These are phyloP conservation scores for Tokudaia muenninki DNA, from an alignment of 2,797 vertebrate species.

Conservation along the genomic window DNA sequence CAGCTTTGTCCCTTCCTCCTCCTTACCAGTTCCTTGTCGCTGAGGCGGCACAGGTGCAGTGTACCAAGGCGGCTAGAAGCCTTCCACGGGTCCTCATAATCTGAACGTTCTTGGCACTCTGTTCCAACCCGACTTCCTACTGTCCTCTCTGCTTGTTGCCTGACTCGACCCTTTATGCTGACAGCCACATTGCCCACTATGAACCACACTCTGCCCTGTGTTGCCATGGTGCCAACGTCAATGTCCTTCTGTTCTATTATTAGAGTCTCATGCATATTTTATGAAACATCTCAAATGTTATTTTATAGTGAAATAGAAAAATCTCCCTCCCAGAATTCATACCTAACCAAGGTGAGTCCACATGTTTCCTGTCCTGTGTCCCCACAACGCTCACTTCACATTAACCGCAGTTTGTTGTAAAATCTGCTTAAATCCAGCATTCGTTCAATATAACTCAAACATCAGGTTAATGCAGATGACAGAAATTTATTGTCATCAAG, in stretches of 20 bases:
- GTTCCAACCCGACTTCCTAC: background rate
- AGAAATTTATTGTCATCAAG: no score
- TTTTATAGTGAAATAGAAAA: background rate
- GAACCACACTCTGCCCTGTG: accelerated
- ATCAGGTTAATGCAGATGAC: no score
- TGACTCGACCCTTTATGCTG: background rate
- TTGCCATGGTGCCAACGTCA: background rate
- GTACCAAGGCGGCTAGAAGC: background rate
- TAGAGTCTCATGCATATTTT: background rate
- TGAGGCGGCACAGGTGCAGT: background rate
- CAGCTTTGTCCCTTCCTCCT: background rate
- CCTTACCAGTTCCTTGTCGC: background rate
- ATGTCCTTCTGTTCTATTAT: background rate
- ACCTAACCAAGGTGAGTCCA: no score
- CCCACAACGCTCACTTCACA: background rate
- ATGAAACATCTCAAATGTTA: background rate
- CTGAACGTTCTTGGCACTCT: background rate
- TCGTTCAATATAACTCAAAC: no score
- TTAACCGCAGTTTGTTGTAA: background rate
- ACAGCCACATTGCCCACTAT: background rate
- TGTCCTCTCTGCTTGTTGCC: background rate
- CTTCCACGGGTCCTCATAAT: background rate
- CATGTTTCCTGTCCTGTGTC: background rate
- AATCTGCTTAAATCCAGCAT: no score
- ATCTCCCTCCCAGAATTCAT: background rate